These are phyloP conservation scores for Garrulus glandarius DNA, from an alignment of 2,797 vertebrate genomes.

Conservation along the genomic window DNA sequence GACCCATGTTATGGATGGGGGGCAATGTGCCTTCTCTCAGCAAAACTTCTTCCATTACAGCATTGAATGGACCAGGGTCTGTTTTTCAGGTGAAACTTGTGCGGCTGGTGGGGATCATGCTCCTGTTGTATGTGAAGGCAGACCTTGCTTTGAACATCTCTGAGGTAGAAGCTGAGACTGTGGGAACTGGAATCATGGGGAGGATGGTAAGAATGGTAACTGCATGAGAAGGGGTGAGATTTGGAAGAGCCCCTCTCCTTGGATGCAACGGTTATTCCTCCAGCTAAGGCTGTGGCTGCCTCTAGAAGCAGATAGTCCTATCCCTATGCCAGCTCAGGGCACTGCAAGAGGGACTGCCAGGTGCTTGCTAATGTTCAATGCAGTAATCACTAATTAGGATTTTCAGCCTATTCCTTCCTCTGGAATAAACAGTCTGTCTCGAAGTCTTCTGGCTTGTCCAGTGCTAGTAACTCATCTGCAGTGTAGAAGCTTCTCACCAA, in stretches of 20 bases:
- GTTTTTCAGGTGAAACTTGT: slow-evolving; percentile 87
- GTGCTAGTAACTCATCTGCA: not conserved
- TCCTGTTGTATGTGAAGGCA: slow-evolving; percentile 88
- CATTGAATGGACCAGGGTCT: not conserved
- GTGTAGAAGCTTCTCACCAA: not conserved
- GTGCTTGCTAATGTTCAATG: not conserved
- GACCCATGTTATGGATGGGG: not conserved
- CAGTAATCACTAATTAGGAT: not conserved
- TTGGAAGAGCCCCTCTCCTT: not conserved
- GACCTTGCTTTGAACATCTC: slow-evolving; percentile 87
- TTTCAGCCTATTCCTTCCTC: not conserved
- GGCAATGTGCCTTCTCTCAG: not conserved
- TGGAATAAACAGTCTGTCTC: not conserved
- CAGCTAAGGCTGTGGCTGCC: not conserved
- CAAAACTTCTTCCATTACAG: not conserved
- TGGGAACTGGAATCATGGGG: slow-evolving; percentile 98
- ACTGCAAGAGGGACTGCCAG: not conserved
- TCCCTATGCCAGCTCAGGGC: not conserved
- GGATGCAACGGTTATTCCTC: not conserved
- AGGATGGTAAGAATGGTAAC: slow-evolving; percentile 84
- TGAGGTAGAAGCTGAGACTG: slow-evolving; percentile 88
- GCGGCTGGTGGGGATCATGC: slow-evolving; percentile 94
- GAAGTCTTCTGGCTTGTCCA: not conserved
- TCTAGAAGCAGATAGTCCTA: not conserved
- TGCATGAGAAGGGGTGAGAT: not conserved